phyloP scores from a whole-genome alignment of 2,113 vertebrate species.

The Rhizomys pruinosus region DNA sequence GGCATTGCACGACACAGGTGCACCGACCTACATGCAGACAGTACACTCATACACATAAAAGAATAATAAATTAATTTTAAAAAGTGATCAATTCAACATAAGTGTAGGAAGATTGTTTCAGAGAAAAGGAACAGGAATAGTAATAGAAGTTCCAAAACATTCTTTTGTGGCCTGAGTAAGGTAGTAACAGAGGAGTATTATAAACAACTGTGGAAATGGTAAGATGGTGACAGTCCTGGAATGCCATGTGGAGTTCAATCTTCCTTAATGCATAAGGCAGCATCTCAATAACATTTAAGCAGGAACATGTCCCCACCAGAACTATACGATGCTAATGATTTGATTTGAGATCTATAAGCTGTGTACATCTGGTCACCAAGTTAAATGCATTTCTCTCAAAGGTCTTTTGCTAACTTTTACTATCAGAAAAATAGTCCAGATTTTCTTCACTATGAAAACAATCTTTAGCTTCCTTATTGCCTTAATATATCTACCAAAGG shows the following conservation, averaged over 20 bases:
- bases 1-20: too few species aligned
- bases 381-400: slow-evolving; percentile 22
- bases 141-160: neutral
- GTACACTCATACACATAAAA: too few species aligned
- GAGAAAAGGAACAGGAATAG: slow-evolving; percentile 27
- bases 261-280: neutral
- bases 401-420: slow-evolving; percentile 27
- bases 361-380: neutral
- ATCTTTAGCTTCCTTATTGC: neutral
- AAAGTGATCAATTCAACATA: neutral
- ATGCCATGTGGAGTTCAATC: neutral
- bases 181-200: neutral
- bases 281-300: neutral
- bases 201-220: neutral
- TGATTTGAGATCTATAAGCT: neutral
- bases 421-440: slow-evolving; percentile 31
- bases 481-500: neutral
- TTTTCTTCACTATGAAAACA: neutral
- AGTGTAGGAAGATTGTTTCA: neutral
- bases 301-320: neutral
- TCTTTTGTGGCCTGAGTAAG: slow-evolving; percentile 18
- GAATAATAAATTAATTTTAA: too few species aligned
- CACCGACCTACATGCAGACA: too few species aligned
- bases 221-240: neutral
- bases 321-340: neutral